phyloP scores from a whole-genome alignment of 2,888 invertebrate genomes.

The Zhengitettix transpicula region DNA sequence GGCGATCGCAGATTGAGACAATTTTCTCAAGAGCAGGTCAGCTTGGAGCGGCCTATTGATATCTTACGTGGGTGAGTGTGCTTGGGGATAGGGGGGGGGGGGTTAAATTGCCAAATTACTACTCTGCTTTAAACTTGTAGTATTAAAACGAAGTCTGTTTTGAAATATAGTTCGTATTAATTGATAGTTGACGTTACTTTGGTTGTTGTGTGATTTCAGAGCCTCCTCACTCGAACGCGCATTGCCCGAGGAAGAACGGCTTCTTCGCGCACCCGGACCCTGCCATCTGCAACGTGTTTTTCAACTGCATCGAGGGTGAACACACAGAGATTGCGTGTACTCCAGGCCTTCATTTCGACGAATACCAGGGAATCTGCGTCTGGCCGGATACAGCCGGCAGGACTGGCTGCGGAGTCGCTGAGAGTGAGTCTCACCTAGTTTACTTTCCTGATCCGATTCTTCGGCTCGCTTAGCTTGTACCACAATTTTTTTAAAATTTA shows the following conservation, averaged over 20 bases:
- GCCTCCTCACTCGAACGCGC: constrained; percentile 48
- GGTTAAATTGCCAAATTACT: no score
- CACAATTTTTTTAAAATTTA: no score
- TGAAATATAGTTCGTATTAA: neutral
- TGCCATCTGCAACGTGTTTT: constrained; percentile 67
- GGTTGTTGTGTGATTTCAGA: constrained; percentile 33
- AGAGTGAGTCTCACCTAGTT: constrained; percentile 22
- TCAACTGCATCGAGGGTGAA: constrained; percentile 77
- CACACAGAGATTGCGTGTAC: constrained; percentile 65
- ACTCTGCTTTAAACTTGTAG: no score
- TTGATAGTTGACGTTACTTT: neutral
- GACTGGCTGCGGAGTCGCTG: constrained; percentile 43
- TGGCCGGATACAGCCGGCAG: constrained; percentile 73
- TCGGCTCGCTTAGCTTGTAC: no score
- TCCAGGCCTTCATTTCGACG: constrained; percentile 78
- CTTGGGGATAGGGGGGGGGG: no score
- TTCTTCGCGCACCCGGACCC: constrained; percentile 82
- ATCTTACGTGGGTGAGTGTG: no score
- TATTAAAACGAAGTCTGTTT: no score
- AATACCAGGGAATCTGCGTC: constrained; percentile 75
- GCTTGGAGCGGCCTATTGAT: no score
- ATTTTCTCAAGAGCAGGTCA: no score
- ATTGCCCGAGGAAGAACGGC: constrained; percentile 73
- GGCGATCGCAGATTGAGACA: no score
- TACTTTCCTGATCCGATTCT: no score